phyloP scores from a whole-genome alignment of 92 coral and sea anemone species.

The Galaxea fascicularis region DNA sequence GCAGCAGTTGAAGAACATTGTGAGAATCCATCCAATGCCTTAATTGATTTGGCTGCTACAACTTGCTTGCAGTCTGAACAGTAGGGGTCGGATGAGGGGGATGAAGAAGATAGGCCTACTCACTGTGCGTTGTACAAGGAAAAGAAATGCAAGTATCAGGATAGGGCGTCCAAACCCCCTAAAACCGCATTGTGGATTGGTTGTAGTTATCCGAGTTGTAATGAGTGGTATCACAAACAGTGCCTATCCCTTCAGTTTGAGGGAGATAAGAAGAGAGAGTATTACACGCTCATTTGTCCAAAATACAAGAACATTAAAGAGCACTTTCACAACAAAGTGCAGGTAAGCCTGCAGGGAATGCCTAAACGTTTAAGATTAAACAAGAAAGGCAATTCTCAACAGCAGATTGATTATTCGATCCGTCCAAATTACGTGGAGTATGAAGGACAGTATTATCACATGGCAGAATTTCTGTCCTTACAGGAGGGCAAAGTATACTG shows the following conservation, averaged over 20 bases:
- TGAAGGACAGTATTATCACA: constrained; percentile 56
- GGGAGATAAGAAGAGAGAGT: constrained; percentile 19
- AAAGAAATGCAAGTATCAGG: constrained; percentile 45
- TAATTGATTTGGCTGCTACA: constrained; percentile 7
- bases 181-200: constrained; percentile 45
- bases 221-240: constrained; percentile 54
- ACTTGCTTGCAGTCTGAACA: constrained; percentile 12
- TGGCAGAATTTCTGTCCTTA: constrained; percentile 64
- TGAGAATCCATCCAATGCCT: not conserved
- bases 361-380: constrained; percentile 1
- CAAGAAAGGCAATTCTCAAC: not conserved
- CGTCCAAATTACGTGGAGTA: constrained; percentile 60
- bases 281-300: constrained; percentile 48
- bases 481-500: constrained; percentile 66
- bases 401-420: constrained; percentile 5
- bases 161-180: constrained; percentile 41
- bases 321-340: constrained; percentile 34
- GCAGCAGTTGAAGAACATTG: constrained; percentile 28
- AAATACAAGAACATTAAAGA: constrained; percentile 37
- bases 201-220: constrained; percentile 46
- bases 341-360: not conserved
- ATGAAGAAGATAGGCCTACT: too few relatives aligned
- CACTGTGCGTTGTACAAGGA: constrained; percentile 28
- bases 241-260: constrained; percentile 46
- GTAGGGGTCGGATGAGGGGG: constrained; percentile 4